Evolutionary conservation across 53 echinoderm and acorn worm genomes (phyloP), one percentile per base, ranked within the genome.

Genomic region (Paracentrotus lividus): DNA sequence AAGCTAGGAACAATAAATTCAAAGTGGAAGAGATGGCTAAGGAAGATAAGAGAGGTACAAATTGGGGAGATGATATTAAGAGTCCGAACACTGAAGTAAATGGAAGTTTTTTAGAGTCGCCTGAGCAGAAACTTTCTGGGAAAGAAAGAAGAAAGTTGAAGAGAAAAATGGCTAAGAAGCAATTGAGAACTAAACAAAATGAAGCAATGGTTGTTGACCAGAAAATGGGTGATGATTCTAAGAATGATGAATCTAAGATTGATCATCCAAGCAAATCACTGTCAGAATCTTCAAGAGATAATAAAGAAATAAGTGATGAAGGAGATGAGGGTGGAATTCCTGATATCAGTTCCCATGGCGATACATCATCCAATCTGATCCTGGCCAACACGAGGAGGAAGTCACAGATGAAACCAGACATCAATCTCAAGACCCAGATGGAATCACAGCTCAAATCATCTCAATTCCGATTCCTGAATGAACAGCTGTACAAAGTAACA

Each of bases 381-480:
- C 49, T 68, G 36, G 87, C 60, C 66, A 95, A 45, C 1, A 60
- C 91, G 21, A 61, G 77, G 38, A 60, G 47, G 59, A 42, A 23
- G 33, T 33, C 44, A 51, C 94, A 89, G 64, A 42, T 49, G 61
- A 93, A 85, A 57, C 26, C 44, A 26, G 60, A 58, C 34, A 61
- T 72, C 52, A 92, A 86, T 33, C 93, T 94, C 47, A 94, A 90
- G 90, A 68, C 86, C 13, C 72, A 94, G 64, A 95, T 97, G 95
- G 95, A 96, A 42, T 85, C 94, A 0, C 96, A 96, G 89, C 90
- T 98, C 14, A 94, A 95, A 84, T 93, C 95, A 2, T 96, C 97
- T 13, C 94, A 96, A 60, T 98, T 98, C 65, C 94, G 98, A 24
- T 98, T 94, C 88, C 86, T 98, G 55, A 98, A 98, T 78, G 98